Evolutionary conservation across 2,797 vertebrate genomes (phyloP).

Genomic region (Rallus crepitans): DNA sequence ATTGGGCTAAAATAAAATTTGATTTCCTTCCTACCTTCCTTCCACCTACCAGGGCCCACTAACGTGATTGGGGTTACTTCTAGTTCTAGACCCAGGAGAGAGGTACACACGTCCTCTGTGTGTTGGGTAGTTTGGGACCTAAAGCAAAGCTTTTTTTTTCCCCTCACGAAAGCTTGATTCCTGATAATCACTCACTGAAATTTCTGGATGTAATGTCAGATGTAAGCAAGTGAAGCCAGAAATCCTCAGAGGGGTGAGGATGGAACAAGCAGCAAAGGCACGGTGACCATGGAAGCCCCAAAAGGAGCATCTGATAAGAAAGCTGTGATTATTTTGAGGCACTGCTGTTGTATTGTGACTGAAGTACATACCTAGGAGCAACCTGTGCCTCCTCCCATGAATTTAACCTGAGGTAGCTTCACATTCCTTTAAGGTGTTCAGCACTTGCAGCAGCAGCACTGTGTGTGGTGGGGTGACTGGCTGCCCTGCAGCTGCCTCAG

Average conservation of each 20-base stretch:
- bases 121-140: neutral
- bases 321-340: neutral
- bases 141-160: neutral
- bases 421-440: accelerated
- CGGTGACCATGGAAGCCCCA: neutral
- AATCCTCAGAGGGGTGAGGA: neutral
- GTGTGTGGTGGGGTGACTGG: neutral
- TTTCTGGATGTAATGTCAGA: neutral
- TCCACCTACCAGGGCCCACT: neutral
- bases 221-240: neutral
- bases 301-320: neutral
- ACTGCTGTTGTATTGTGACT: neutral
- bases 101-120: neutral
- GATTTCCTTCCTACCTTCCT: neutral
- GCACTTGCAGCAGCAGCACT: neutral
- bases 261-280: neutral
- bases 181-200: neutral
- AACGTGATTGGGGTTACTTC: neutral
- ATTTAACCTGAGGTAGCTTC: neutral
- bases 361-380: neutral
- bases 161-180: accelerated
- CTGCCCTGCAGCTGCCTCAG: neutral
- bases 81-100: neutral
- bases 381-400: neutral
- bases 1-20: neutral